Conservation (phyloP, 2,113 vertebrate species). For the Piaya cayana region DNA sequence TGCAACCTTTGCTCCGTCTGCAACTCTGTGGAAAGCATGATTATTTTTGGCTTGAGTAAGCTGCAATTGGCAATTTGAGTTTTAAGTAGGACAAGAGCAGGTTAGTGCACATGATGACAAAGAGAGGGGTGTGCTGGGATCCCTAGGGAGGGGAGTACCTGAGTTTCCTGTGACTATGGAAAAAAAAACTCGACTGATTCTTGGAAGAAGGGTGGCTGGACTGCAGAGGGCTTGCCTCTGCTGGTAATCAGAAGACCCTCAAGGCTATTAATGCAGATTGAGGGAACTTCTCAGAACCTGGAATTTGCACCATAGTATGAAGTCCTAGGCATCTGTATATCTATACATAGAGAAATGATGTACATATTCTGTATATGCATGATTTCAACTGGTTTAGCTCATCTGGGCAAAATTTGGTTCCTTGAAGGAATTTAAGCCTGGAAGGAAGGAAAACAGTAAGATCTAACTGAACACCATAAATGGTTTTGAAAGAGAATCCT, state of each 20-base stretch:
- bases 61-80: constrained; percentile 21
- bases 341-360: accelerated
- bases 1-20: not conserved
- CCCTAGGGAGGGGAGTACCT: constrained; percentile 49
- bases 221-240: not conserved
- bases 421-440: constrained; percentile 13
- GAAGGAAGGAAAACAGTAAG: not conserved
- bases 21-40: not conserved
- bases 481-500: constrained; percentile 21
- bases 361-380: not conserved
- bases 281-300: not conserved
- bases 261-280: not conserved
- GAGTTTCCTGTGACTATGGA: constrained; percentile 49
- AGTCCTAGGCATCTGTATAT: not conserved
- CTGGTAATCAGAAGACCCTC: not conserved
- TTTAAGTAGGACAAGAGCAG: constrained; percentile 1
- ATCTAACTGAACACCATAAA: not conserved
- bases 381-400: not conserved
- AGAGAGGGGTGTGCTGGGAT: not conserved
- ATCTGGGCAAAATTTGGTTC: not conserved
- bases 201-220: not conserved
- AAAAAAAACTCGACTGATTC: not conserved
- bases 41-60: constrained; percentile 50
- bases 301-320: not conserved
- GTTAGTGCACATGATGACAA: not conserved